phyloP scores from a whole-genome alignment of 2,113 vertebrate genomes.

The Bujurquina vittata region DNA sequence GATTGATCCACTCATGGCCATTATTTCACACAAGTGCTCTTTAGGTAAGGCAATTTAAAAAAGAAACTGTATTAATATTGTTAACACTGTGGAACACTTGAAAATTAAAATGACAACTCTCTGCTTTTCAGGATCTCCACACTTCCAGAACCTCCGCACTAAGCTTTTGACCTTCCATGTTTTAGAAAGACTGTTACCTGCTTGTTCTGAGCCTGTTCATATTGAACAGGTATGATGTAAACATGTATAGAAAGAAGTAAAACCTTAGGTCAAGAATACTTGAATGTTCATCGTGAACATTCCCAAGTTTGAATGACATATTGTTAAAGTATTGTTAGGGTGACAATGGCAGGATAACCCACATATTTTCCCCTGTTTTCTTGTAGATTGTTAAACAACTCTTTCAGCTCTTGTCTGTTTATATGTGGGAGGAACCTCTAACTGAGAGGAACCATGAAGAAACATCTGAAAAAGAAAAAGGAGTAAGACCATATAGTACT shows the following conservation, averaged over 20 bases:
- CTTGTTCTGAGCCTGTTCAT: slow-evolving; percentile 76
- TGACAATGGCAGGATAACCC: not conserved
- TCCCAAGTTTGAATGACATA: not conserved
- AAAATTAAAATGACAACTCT: not conserved
- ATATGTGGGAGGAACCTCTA: slow-evolving; percentile 84
- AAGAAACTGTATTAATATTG: not conserved
- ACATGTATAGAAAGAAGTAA: not conserved
- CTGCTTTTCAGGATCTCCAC: slow-evolving; percentile 65
- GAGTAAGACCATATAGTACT: slow-evolving; percentile 60
- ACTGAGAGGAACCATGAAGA: slow-evolving; percentile 61
- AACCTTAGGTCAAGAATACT: not conserved
- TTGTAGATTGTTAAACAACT: slow-evolving; percentile 81
- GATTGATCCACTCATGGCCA: slow-evolving; percentile 82
- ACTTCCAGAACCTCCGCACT: slow-evolving; percentile 81
- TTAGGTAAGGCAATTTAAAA: slow-evolving; percentile 61
- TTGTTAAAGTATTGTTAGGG: not conserved
- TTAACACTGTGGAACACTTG: not conserved
- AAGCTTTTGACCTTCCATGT: slow-evolving; percentile 84
- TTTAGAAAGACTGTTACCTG: slow-evolving; percentile 81
- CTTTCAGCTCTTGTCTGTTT: slow-evolving; percentile 80
- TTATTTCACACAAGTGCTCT: slow-evolving; percentile 79
- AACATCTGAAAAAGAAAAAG: slow-evolving; percentile 50
- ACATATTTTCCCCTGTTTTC: not conserved
- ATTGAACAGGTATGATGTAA: slow-evolving; percentile 75
- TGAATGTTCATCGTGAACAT: not conserved